phyloP scores from a whole-genome alignment of 2,888 invertebrate species.

The Bugulina stolonifera region DNA sequence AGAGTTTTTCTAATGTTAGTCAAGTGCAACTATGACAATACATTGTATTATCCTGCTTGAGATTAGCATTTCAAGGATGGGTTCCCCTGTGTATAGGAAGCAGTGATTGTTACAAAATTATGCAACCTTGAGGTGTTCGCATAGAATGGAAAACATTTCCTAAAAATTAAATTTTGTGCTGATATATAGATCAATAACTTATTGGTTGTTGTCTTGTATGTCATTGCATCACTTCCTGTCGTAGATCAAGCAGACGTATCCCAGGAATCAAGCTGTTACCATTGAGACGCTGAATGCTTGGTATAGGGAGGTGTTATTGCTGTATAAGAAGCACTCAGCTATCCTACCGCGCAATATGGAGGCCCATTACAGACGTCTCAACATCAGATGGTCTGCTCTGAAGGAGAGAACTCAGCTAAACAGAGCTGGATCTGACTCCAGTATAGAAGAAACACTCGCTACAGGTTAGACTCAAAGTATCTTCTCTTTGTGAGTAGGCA shows the following conservation, averaged over 20 bases:
- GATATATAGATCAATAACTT: too few species aligned
- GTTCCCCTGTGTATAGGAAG: too few species aligned
- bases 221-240: too few species aligned
- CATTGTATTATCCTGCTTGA: too few species aligned
- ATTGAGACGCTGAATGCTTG: constrained; percentile 23
- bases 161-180: too few species aligned
- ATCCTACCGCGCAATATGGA: constrained; percentile 10
- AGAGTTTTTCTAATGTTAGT: constrained; percentile 3
- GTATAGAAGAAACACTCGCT: constrained; percentile 26
- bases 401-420: not conserved
- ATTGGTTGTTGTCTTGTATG: too few species aligned
- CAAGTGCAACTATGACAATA: too few species aligned
- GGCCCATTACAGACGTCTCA: constrained; percentile 21
- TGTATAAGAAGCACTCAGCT: constrained; percentile 15
- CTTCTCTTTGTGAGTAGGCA: not conserved
- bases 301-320: constrained; percentile 19
- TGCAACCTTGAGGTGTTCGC: too few species aligned
- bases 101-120: too few species aligned
- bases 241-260: not conserved
- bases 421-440: constrained; percentile 11
- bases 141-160: too few species aligned
- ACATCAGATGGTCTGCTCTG: not conserved
- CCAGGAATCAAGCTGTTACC: not conserved
- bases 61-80: too few species aligned
- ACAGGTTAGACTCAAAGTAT: constrained; percentile 12